phyloP scores from a whole-genome alignment of 2,797 vertebrate species.

The Sandelia bainsii region DNA sequence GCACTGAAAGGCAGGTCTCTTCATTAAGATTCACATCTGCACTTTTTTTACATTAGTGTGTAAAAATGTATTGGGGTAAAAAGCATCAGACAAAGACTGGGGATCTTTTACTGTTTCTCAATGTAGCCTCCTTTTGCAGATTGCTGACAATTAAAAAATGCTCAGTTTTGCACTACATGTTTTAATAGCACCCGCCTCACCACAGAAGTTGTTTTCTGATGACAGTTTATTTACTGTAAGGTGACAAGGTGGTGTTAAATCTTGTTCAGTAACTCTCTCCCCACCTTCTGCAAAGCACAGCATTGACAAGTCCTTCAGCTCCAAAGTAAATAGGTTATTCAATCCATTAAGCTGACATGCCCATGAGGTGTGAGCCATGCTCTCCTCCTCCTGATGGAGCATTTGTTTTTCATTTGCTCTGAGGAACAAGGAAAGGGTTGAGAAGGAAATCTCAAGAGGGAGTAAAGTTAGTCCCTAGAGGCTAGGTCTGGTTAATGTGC shows the following conservation, averaged over 20 bases:
- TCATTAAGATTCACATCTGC: constrained; percentile 69
- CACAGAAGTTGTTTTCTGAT: constrained; percentile 55
- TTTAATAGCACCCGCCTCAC: constrained; percentile 58
- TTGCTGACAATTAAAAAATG: constrained; percentile 42
- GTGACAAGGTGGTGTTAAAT: constrained; percentile 54
- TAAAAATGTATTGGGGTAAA: constrained; percentile 33
- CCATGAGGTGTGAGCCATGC: constrained; percentile 80
- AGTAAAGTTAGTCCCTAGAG: constrained; percentile 81
- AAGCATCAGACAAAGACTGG: constrained; percentile 39
- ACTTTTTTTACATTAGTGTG: constrained; percentile 59
- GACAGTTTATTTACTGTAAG: constrained; percentile 60
- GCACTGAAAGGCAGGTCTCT: constrained; percentile 69
- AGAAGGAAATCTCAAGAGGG: constrained; percentile 72
- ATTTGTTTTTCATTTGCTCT: constrained; percentile 90
- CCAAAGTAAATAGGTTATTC: constrained; percentile 81
- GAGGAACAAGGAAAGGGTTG: constrained; percentile 50
- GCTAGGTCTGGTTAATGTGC: constrained; percentile 88
- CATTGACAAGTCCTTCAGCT: constrained; percentile 66
- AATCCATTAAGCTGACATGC: constrained; percentile 83
- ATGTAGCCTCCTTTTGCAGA: constrained; percentile 23
- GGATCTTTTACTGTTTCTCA: constrained; percentile 47
- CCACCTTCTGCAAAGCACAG: constrained; percentile 37
- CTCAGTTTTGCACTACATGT: constrained; percentile 38
- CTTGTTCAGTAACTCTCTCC: constrained; percentile 56
- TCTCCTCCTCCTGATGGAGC: constrained; percentile 81